Percentiles rank a stretch among this genome's conserved stretches.
phyloP scores from a whole-genome alignment of 2,888 invertebrate genomes.

The Oxycera nigricornis region DNA sequence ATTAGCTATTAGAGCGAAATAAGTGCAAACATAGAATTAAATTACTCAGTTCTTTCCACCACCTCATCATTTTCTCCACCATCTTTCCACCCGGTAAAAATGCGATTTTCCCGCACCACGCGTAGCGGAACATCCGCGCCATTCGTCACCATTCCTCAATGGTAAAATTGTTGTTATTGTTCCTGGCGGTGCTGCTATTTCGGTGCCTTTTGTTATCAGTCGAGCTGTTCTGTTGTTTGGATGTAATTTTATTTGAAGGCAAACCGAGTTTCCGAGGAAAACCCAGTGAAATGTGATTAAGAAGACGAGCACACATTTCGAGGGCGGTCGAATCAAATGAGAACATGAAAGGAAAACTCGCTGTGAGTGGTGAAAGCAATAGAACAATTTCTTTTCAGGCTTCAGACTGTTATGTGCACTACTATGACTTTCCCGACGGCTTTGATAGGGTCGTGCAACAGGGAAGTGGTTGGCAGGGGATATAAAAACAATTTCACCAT shows the following conservation, averaged over 20 bases:
- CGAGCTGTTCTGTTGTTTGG: not conserved
- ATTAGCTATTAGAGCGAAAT: too few species aligned
- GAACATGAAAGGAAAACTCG: not conserved
- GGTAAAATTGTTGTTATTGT: not conserved
- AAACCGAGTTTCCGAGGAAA: constrained; percentile 10
- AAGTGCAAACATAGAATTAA: too few species aligned
- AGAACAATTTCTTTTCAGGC: not conserved
- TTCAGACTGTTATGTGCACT: not conserved
- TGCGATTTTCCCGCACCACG: not conserved
- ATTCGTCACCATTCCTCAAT: not conserved
- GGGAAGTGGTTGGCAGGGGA: not conserved
- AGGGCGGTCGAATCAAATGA: too few species aligned
- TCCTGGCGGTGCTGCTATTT: not conserved
- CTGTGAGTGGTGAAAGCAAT: not conserved
- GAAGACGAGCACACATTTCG: too few species aligned
- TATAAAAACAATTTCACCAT: not conserved
- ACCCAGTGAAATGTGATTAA: not conserved
- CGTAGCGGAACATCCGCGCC: not conserved
- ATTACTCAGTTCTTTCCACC: too few species aligned
- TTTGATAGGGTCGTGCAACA: not conserved
- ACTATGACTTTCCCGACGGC: not conserved
- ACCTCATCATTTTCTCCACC: too few species aligned
- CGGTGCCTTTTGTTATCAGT: not conserved
- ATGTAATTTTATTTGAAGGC: not conserved
- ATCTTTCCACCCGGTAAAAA: not conserved